A percentile compares a stretch with the other conserved stretches of the same genome.
phyloP scores from a whole-genome alignment of 1,140 invertebrate genomes.

The Rhizoglyphus robini region DNA sequence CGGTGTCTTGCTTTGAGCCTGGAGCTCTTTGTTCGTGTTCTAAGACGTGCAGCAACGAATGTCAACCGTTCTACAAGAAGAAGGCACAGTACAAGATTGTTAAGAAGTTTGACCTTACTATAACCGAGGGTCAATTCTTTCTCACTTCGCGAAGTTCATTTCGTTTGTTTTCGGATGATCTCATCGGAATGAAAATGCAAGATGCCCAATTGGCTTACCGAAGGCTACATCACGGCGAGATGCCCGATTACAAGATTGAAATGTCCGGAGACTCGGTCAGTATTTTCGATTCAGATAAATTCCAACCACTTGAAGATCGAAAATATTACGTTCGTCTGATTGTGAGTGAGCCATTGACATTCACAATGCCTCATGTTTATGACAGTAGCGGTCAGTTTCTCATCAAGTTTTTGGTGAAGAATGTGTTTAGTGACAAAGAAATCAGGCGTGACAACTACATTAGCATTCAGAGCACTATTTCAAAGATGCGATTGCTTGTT shows the following conservation, averaged over 20 bases:
- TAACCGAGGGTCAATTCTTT: conserved; percentile 13
- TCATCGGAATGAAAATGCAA: background rate
- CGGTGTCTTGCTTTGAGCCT: conserved; percentile 5
- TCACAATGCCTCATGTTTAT: conserved; percentile 20
- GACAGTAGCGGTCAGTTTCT: conserved; percentile 19
- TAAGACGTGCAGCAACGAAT: conserved; percentile 1
- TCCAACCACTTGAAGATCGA: background rate
- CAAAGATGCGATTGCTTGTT: conserved; percentile 25
- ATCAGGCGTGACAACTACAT: conserved; percentile 15
- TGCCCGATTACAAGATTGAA: conserved; percentile 5
- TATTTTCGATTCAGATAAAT: background rate
- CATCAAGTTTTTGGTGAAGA: conserved; percentile 16
- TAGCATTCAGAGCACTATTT: conserved; percentile 25
- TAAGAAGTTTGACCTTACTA: conserved; percentile 13
- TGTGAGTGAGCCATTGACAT: conserved; percentile 15
- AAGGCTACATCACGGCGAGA: background rate
- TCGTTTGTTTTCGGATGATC: conserved; percentile 8
- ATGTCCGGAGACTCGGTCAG: background rate
- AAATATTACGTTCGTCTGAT: conserved; percentile 16
- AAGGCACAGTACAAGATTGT: background rate
- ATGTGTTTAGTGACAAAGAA: background rate
- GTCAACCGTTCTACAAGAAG: conserved; percentile 4
- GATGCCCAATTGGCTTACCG: conserved; percentile 16
- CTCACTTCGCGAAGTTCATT: conserved; percentile 5
- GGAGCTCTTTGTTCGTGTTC: conserved; percentile 3